Base-by-base conservation (phyloP, 2,113 vertebrate species). In the Galbula dea region DNA sequence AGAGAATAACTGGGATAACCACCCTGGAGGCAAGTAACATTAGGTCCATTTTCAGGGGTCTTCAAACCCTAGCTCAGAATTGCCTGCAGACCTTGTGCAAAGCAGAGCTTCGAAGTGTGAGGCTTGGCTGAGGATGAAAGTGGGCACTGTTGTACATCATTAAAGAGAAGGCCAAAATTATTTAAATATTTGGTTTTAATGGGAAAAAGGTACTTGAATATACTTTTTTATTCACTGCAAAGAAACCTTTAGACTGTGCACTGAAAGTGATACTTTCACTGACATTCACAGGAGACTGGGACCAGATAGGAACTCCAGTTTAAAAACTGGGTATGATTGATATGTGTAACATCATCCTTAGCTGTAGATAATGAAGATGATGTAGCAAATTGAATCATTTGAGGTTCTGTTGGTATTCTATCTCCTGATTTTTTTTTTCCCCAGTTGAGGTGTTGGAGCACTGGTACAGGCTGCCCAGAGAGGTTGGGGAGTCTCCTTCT, bases 141-240 rank as follows among this genome's bases (percentile, higher is more conserved):
- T 73, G 48, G 49, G 6, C 14, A 43, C 18, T n/a, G 43, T 37
- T 58, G 76, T 27, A 34, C 32, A n/a, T 89, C 79, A 89, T 92
- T 79, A 79, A 95, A 82, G 27, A 85, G 58, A 65, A 91, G 59
- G 37, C 91, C 0, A 6, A 73, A 89, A 72, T 49, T 52, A 54
- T 87, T 92, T 48, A 86, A 95, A 85, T 87, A 89, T 85, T 87
- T 92, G 36, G 18, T 91, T 94, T 91, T 59, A 82, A 69, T 78
- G 24, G 61, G 15, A 48, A 90, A 79, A 78, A 51, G 10, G 7
- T 26, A 3, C 45, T 68, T 68, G 34, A 43, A 75, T 75, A 9
- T 46, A 34, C 49, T 27, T 63, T 77, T 83, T 86, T 65, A 57
- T 75, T 84, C n/a, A 15, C 49, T 49, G 48, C 3, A 74, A 78